phyloP scores from a whole-genome alignment of 2,888 invertebrate species.

The Drosophila robusta region DNA sequence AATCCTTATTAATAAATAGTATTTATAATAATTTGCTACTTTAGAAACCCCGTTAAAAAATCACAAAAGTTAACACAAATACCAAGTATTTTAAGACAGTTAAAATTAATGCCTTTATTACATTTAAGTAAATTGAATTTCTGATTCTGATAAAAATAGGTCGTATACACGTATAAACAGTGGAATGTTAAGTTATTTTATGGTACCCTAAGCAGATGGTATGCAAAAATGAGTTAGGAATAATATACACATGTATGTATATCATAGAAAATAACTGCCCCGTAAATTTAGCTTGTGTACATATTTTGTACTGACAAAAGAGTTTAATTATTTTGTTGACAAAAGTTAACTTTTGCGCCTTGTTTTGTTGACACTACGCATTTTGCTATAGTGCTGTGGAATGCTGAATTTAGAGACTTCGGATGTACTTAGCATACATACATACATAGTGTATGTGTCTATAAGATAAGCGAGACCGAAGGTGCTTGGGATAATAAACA shows the following conservation, averaged over 20 bases:
- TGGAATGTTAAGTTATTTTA: background rate
- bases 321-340: conserved; percentile 76
- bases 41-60: too few species aligned
- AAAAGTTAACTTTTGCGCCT: conserved; percentile 68
- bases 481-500: conserved; percentile 57
- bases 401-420: conserved; percentile 58
- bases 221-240: conserved; percentile 10
- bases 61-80: too few species aligned
- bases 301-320: conserved; percentile 56
- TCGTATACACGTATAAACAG: background rate
- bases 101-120: background rate
- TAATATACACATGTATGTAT: background rate
- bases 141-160: background rate
- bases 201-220: background rate
- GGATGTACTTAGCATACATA: conserved; percentile 30
- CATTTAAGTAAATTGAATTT: background rate
- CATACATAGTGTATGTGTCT: conserved; percentile 7
- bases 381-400: conserved; percentile 60
- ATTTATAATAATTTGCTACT: too few species aligned
- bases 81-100: too few species aligned
- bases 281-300: conserved; percentile 46
- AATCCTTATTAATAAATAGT: too few species aligned
- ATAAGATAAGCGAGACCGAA: conserved; percentile 54
- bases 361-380: conserved; percentile 49
- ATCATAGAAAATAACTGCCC: too few species aligned